Evolutionary conservation across 1,140 invertebrate species (phyloP).

Genomic region (Mylabris phalerata): DNA sequence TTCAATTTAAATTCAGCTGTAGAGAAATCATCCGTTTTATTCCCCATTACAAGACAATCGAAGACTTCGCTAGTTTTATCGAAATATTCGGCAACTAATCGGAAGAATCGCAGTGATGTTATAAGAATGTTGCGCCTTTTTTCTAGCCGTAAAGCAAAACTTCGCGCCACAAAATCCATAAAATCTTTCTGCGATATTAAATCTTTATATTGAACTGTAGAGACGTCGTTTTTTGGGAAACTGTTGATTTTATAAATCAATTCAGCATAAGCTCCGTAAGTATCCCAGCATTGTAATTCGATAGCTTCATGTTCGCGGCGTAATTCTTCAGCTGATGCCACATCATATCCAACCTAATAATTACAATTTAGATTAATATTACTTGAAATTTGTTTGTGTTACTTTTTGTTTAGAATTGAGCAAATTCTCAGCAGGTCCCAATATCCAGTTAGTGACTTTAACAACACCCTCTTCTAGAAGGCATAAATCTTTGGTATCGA

Average conservation of each 20-base stretch:
- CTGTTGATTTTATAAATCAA: constrained; percentile 60
- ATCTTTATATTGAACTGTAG: constrained; percentile 45
- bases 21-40: constrained; percentile 49
- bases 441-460: constrained; percentile 68
- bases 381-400: too few species aligned
- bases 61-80: constrained; percentile 59
- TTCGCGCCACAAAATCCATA: constrained; percentile 75
- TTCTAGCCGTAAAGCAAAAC: constrained; percentile 69
- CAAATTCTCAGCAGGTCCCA: constrained; percentile 65
- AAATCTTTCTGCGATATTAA: constrained; percentile 61
- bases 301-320: constrained; percentile 66
- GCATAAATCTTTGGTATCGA: constrained; percentile 53
- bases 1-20: constrained; percentile 50
- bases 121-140: constrained; percentile 67
- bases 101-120: constrained; percentile 67
- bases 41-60: constrained; percentile 57
- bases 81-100: constrained; percentile 66
- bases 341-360: constrained; percentile 58
- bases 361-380: too few species aligned
- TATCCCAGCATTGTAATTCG: constrained; percentile 69
- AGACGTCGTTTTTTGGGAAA: constrained; percentile 47
- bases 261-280: constrained; percentile 69
- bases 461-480: constrained; percentile 56
- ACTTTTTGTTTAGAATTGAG: constrained; percentile 56
- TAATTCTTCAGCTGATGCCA: constrained; percentile 61